Evolutionary conservation across 2,888 invertebrate genomes (phyloP), one percentile per base, ranked within the genome.

Genomic region (Agrotis segetum): DNA sequence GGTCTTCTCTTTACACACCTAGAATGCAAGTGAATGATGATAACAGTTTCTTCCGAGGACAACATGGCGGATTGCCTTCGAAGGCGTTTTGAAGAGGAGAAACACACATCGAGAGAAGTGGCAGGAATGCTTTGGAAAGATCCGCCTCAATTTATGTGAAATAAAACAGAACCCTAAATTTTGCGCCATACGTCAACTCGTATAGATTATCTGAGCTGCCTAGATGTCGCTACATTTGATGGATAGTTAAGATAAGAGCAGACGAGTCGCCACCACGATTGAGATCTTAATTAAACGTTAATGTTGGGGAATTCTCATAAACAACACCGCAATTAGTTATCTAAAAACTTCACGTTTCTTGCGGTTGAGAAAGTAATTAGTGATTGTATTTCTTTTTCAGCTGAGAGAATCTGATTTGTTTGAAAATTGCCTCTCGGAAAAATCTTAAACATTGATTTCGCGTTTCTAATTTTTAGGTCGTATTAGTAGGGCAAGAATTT

Each of bases 171-270:
- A 71, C 83, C 76, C 81, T 76, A 65, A 67, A 49, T 65, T 21
- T 53, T 46, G 44, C 53, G 49, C 52, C 21, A 60, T 60, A 72
- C 71, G 62, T 60, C 67, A 49, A 24, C 72, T 46, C 55, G 19
- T 29, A 34, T 7, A 73, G 76, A 76, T 84, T 71, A 83, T 79
- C 79, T 82, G 52, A 46, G 50, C 79, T 61, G 79, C 85, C 76
- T 75, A 74, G 80, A 74, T 73, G 81, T 82, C 76, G 76, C 77
- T 75, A 87, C 75, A 79, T 84, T 78, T 83, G 88, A 89, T 88
- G 76, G 77, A 86, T 86, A 83, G 85, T 86, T 85, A 72, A 88
- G 88, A 90, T 90, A 81, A 86, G 68, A 74, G 76, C 67, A 81
- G 84, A 83, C 77, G 77, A 82, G 79, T 82, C 85, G 83, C 64